Evolutionary conservation across 2,113 vertebrate genomes (phyloP).

Genomic region (Sapajus apella): DNA sequence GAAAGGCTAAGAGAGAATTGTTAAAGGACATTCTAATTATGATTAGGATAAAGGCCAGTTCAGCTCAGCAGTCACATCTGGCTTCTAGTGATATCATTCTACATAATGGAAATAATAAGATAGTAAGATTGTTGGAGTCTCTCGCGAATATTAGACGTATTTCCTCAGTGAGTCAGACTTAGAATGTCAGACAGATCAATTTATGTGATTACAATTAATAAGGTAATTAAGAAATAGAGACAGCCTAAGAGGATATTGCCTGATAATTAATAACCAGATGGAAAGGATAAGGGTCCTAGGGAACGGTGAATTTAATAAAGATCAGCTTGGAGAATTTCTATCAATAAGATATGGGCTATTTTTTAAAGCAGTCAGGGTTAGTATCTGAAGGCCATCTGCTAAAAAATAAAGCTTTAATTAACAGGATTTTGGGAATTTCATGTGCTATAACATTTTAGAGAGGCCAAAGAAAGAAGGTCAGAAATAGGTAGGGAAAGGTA

Average conservation of each 20-base stretch:
- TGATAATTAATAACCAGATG: conserved; percentile 69
- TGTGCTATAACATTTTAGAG: background rate
- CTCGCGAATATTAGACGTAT: conserved; percentile 51
- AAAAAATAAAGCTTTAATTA: conserved; percentile 9
- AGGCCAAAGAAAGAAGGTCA: background rate
- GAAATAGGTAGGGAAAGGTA: background rate
- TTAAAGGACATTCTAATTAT: conserved; percentile 48
- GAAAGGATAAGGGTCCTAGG: conserved; percentile 45
- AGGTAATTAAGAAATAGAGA: conserved; percentile 67
- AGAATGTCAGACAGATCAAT: conserved; percentile 73
- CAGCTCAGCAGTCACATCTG: conserved; percentile 39
- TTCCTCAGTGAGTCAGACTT: conserved; percentile 65
- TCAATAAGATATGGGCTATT: conserved; percentile 21
- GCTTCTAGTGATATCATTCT: conserved; percentile 51
- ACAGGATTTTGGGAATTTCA: background rate
- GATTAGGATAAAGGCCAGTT: conserved; percentile 46
- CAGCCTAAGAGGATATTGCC: conserved; percentile 56
- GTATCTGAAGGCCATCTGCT: background rate
- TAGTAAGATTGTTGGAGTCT: background rate
- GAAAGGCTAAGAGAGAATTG: conserved; percentile 29
- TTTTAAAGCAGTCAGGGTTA: background rate
- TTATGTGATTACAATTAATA: conserved; percentile 73
- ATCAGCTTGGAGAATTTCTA: background rate
- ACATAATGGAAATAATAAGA: conserved; percentile 51
- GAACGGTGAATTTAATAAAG: conserved; percentile 58